A percentile compares a stretch with the other conserved stretches of the same genome.
Evolutionary conservation across 2,797 vertebrate genomes (phyloP).

Genomic region (Sebastes oblongus): DNA sequence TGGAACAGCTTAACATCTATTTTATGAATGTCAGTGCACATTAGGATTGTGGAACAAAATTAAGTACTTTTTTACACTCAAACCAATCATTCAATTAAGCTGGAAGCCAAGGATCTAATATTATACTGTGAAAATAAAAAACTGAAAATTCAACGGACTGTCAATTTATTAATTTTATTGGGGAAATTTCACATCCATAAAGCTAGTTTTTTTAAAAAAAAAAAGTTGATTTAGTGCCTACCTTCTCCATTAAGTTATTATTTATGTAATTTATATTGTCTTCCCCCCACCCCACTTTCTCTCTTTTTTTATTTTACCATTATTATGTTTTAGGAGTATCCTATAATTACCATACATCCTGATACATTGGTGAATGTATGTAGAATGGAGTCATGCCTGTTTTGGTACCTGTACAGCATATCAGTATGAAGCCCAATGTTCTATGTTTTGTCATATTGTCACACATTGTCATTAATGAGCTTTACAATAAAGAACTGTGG

Average conservation of each 20-base stretch:
- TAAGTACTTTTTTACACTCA: not conserved
- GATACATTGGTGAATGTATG: too few species aligned
- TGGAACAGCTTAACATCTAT: not conserved
- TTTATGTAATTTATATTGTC: not conserved
- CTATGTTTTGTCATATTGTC: too few species aligned
- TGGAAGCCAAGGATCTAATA: not conserved
- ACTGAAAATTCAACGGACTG: rapidly evolving
- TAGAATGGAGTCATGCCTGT: too few species aligned
- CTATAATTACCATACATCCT: too few species aligned
- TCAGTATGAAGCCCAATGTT: too few species aligned
- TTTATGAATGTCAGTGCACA: not conserved
- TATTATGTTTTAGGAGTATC: too few species aligned
- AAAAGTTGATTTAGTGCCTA: not conserved
- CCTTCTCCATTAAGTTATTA: not conserved
- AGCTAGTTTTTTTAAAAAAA: not conserved
- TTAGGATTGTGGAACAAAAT: not conserved
- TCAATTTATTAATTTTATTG: not conserved
- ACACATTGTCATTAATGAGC: too few species aligned
- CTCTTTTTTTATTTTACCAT: not conserved
- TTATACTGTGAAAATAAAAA: too few species aligned
- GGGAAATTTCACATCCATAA: not conserved
- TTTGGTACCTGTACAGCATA: too few species aligned
- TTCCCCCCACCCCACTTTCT: rapidly evolving
- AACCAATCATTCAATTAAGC: not conserved
- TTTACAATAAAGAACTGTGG: too few species aligned